A percentile compares a stretch with the other conserved stretches of the same genome.
Conservation (phyloP, 2,797 vertebrate genomes). For the Tamandua tetradactyla region DNA sequence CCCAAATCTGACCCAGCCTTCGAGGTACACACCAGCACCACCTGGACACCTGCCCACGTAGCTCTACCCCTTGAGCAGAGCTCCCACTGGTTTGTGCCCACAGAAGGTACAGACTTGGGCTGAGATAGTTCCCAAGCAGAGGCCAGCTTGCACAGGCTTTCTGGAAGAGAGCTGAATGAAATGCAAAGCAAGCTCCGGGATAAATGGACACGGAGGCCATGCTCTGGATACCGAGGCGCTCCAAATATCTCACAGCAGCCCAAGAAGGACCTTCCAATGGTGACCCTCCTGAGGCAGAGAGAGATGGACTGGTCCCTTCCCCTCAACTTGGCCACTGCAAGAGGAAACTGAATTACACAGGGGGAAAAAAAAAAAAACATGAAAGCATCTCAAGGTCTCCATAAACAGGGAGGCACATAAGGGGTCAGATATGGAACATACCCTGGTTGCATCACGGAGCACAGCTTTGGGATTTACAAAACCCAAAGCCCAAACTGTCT, state of each 20-base stretch:
- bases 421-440: background rate
- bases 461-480: background rate
- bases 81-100: background rate
- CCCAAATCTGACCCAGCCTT: background rate
- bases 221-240: background rate
- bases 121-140: background rate
- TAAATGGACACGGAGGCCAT: background rate
- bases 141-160: background rate
- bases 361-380: too few species aligned
- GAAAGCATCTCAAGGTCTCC: background rate
- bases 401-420: background rate
- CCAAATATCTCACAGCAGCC: background rate
- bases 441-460: background rate
- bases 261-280: background rate
- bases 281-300: background rate
- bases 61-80: background rate
- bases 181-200: background rate
- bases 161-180: background rate
- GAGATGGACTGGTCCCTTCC: background rate
- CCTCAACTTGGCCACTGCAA: background rate
- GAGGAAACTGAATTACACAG: background rate
- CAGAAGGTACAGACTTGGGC: fast-evolving
- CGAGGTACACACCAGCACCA: background rate
- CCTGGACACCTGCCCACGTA: background rate
- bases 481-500: background rate